Conservation (phyloP, 1,140 invertebrate genomes). For the Aricia agestis region DNA sequence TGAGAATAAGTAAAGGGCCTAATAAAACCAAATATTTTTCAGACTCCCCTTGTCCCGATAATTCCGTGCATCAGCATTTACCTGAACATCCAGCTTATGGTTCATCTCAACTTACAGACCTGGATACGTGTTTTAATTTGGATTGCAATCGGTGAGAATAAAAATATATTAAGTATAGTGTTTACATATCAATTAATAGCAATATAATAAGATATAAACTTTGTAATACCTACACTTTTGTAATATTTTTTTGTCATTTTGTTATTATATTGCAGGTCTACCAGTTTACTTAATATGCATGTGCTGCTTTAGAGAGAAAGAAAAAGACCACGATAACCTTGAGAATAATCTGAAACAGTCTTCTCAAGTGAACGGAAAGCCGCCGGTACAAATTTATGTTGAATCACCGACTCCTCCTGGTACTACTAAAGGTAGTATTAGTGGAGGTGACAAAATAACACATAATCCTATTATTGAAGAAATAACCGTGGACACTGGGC, state of each 20-base stretch:
- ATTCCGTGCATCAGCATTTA: conserved; percentile 90
- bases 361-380: conserved; percentile 46
- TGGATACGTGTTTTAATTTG: conserved; percentile 91
- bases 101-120: conserved; percentile 86
- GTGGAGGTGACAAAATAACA: conserved; percentile 35
- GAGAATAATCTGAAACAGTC: conserved; percentile 34
- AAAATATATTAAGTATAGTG: background rate
- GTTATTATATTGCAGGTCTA: conserved; percentile 47
- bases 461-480: conserved; percentile 30
- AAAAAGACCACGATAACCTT: conserved; percentile 29
- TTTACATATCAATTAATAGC: too few species aligned
- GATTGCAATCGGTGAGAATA: conserved; percentile 81
- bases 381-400: conserved; percentile 55
- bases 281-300: conserved; percentile 55
- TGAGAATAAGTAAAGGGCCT: too few species aligned
- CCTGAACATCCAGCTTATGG: conserved; percentile 91
- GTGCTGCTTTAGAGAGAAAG: conserved; percentile 43
- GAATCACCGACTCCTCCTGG: conserved; percentile 60
- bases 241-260: background rate
- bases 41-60: conserved; percentile 91
- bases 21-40: conserved; percentile 39
- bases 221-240: too few species aligned
- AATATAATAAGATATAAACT: too few species aligned
- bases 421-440: conserved; percentile 46
- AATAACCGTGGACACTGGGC: conserved; percentile 23